Conservation (phyloP, 2,113 vertebrate genomes). For the Saccopteryx bilineata region DNA sequence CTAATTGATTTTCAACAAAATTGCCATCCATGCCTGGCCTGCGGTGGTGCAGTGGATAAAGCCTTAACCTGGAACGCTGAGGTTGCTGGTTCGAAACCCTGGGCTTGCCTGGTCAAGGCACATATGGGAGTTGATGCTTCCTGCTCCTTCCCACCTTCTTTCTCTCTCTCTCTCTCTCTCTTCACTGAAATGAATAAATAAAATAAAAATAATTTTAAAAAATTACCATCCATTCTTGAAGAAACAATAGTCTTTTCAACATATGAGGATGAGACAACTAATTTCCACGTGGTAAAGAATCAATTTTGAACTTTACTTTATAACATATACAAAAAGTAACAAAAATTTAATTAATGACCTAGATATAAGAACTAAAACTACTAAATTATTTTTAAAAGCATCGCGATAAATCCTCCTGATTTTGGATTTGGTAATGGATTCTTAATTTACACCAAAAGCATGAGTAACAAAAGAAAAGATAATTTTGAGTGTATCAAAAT, state of each 20-base stretch:
- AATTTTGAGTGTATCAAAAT: neutral
- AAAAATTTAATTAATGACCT: neutral
- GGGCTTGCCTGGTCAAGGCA: no score
- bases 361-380: neutral
- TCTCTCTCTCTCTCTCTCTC: no score
- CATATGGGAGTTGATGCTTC: no score
- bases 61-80: no score
- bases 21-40: neutral
- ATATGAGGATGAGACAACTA: neutral
- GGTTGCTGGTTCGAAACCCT: no score
- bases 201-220: no score
- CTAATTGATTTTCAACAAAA: neutral
- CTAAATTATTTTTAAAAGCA: conserved; percentile 17
- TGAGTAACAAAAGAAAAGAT: neutral
- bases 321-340: neutral
- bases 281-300: neutral
- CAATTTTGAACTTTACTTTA: neutral
- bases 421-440: neutral
- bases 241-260: neutral
- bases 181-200: no score
- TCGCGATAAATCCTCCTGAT: neutral
- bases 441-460: neutral
- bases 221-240: neutral
- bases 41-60: no score
- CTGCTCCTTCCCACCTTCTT: no score